Evolutionary conservation across 2,113 vertebrate genomes (phyloP).

Genomic region (Abramis brama): DNA sequence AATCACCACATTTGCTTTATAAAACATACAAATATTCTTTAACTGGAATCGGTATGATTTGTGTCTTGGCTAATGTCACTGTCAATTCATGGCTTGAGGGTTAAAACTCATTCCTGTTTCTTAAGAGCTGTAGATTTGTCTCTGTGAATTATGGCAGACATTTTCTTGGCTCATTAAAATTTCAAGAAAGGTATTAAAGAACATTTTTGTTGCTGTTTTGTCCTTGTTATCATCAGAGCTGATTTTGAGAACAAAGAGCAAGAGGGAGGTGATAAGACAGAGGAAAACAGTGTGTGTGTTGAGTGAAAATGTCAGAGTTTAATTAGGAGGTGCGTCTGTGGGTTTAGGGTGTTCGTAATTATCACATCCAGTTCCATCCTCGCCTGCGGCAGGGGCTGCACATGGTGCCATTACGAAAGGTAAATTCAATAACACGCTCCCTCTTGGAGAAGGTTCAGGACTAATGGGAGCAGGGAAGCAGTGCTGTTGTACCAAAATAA

Average conservation of each 20-base stretch:
- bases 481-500: slow-evolving; percentile 55
- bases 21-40: neutral
- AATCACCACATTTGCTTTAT: neutral
- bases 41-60: neutral
- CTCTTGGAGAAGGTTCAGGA: slow-evolving; percentile 64
- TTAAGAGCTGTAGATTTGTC: slow-evolving; percentile 38
- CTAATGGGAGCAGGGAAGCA: slow-evolving; percentile 63
- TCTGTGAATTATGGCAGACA: slow-evolving; percentile 46
- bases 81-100: slow-evolving; percentile 35
- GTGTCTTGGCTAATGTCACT: slow-evolving; percentile 24
- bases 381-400: slow-evolving; percentile 65
- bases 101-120: slow-evolving; percentile 11
- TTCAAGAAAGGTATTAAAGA: slow-evolving; percentile 37
- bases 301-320: slow-evolving; percentile 79
- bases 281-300: slow-evolving; percentile 62
- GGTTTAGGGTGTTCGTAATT: slow-evolving; percentile 66
- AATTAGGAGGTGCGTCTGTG: slow-evolving; percentile 72
- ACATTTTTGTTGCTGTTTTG: slow-evolving; percentile 16
- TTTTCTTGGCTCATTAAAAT: slow-evolving; percentile 32
- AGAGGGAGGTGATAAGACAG: slow-evolving; percentile 2
- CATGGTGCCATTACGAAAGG: slow-evolving; percentile 75
- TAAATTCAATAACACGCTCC: slow-evolving; percentile 76
- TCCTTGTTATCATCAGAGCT: neutral
- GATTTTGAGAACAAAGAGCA: slow-evolving; percentile 20
- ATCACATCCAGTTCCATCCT: slow-evolving; percentile 67